Conservation (phyloP, 2,888 invertebrate genomes). For the Pseudeuparius sepicola region DNA sequence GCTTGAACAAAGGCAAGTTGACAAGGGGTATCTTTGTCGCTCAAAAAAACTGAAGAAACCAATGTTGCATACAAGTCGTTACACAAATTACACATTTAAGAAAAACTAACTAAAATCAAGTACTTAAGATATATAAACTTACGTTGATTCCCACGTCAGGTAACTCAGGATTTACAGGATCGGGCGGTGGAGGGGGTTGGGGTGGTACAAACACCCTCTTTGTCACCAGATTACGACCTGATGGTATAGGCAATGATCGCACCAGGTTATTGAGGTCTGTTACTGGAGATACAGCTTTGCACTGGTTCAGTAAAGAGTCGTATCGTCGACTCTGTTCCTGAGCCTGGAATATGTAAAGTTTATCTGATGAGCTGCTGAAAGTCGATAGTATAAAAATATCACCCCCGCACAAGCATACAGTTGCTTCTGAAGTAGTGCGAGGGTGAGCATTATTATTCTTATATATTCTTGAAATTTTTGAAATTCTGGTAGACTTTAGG, state of each 20-base stretch:
- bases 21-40: too few species aligned
- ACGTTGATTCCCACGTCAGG: conserved; percentile 38
- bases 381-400: background rate
- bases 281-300: conserved; percentile 62
- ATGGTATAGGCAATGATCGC: conserved; percentile 50
- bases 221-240: conserved; percentile 40
- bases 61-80: too few species aligned
- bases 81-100: too few species aligned
- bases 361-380: background rate
- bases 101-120: too few species aligned
- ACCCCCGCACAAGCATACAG: too few species aligned
- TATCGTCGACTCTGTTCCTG: conserved; percentile 76
- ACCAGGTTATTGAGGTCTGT: conserved; percentile 72
- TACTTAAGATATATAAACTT: conserved; percentile 30
- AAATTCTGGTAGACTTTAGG: too few species aligned
- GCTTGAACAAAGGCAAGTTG: too few species aligned
- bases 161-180: conserved; percentile 39
- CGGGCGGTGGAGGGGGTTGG: conserved; percentile 49
- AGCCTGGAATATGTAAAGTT: conserved; percentile 52
- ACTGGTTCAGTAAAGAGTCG: conserved; percentile 67
- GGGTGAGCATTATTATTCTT: too few species aligned
- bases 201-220: conserved; percentile 54
- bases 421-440: too few species aligned
- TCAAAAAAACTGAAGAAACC: too few species aligned
- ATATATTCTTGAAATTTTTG: too few species aligned